Evolutionary conservation across 2,113 vertebrate genomes (phyloP).

Genomic region (Halcyon senegalensis): DNA sequence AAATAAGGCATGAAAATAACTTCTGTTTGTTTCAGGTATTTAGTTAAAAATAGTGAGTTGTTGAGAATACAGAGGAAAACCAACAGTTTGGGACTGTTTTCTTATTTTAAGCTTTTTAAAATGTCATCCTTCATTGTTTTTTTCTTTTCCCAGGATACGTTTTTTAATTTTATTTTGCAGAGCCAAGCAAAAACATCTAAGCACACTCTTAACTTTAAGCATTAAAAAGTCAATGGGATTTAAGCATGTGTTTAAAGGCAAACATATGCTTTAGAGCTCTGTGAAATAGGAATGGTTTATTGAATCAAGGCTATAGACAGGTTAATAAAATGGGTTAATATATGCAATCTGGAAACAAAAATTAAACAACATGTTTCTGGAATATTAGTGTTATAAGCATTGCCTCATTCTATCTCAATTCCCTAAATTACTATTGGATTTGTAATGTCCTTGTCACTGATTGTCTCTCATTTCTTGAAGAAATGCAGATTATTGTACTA

Average conservation of each 20-base stretch:
- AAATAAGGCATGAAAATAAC: conserved; percentile 5
- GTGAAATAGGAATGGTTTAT: conserved; percentile 58
- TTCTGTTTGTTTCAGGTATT: conserved; percentile 48
- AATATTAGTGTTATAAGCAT: neutral
- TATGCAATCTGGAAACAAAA: conserved; percentile 54
- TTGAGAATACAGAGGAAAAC: neutral
- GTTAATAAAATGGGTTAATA: conserved; percentile 59
- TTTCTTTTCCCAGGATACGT: neutral
- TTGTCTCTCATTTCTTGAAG: conserved; percentile 45
- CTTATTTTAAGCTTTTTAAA: conserved; percentile 28
- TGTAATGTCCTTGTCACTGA: conserved; percentile 32
- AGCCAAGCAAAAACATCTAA: conserved; percentile 32
- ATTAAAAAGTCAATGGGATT: conserved; percentile 68
- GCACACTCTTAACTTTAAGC: conserved; percentile 64
- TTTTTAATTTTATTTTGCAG: neutral
- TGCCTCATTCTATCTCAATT: conserved; percentile 1
- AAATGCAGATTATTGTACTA: conserved; percentile 41
- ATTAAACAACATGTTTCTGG: conserved; percentile 40
- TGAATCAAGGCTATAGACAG: conserved; percentile 63
- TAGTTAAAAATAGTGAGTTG: neutral
- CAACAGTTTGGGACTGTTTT: neutral
- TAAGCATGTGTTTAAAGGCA: conserved; percentile 68
- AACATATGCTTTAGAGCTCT: conserved; percentile 68
- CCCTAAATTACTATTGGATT: conserved; percentile 41
- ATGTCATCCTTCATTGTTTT: neutral